Percentiles rank a stretch among this genome's conserved stretches.
phyloP scores from a whole-genome alignment of 53 echinoderm and acorn worm genomes.

The Holothuria scabra region DNA sequence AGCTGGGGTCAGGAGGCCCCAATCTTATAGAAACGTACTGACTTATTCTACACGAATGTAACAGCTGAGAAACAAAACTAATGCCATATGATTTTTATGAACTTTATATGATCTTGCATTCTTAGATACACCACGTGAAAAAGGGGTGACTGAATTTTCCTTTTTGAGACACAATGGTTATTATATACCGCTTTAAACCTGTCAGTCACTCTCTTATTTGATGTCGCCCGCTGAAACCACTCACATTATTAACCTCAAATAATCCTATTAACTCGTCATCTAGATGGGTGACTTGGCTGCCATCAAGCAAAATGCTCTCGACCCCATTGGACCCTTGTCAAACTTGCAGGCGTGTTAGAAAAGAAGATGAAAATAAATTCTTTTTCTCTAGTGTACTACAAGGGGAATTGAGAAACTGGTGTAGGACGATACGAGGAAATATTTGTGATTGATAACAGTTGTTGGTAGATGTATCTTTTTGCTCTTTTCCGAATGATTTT shows the following conservation, averaged over 20 bases:
- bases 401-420: too few species aligned
- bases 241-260: slow-evolving; percentile 48
- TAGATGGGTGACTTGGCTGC: slow-evolving; percentile 25
- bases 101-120: too few species aligned
- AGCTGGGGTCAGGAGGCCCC: too few species aligned
- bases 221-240: slow-evolving; percentile 50
- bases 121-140: too few species aligned
- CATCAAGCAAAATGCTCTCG: slow-evolving; percentile 4
- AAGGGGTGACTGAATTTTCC: too few species aligned
- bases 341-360: background rate
- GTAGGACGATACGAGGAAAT: slow-evolving; percentile 6
- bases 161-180: too few species aligned
- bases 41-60: too few species aligned
- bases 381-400: too few species aligned
- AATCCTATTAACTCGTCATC: slow-evolving; percentile 51
- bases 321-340: slow-evolving; percentile 38
- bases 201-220: slow-evolving; percentile 41
- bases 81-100: too few species aligned
- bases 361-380: background rate
- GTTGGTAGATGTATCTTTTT: slow-evolving; percentile 18
- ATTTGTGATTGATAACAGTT: slow-evolving; percentile 33
- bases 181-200: slow-evolving; percentile 17
- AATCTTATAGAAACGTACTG: too few species aligned
- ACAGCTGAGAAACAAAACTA: too few species aligned
- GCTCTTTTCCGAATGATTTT: background rate